Conservation (phyloP, 2,113 vertebrate species). For the Rhea americana region DNA sequence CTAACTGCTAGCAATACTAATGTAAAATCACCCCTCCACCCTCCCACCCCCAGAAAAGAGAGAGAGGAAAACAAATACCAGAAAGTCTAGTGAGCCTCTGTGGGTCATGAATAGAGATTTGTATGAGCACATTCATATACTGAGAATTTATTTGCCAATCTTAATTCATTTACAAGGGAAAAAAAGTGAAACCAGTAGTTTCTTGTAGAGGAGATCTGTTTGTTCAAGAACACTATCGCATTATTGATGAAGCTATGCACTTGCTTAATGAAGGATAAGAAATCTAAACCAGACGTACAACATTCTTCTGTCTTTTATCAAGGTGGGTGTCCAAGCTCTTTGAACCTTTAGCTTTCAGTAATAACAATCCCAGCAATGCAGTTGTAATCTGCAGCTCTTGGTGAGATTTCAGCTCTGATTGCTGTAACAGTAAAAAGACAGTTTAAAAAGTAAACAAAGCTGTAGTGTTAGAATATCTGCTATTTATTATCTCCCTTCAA, state of each 20-base stretch:
- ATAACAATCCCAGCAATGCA: background rate
- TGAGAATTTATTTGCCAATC: background rate
- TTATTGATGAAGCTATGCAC: background rate
- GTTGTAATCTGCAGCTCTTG: background rate
- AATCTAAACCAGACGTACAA: constrained; percentile 10
- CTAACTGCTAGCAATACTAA: background rate
- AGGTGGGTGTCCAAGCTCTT: background rate
- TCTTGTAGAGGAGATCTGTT: background rate
- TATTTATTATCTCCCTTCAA: background rate
- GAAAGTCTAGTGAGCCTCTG: background rate
- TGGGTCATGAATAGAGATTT: background rate
- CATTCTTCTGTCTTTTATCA: constrained; percentile 12
- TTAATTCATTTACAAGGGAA: background rate
- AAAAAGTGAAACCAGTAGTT: constrained; percentile 13
- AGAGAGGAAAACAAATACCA: background rate
- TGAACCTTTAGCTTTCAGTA: constrained; percentile 33
- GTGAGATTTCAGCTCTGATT: background rate
- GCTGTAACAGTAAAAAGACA: background rate
- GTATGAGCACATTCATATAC: background rate
- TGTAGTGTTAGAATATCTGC: background rate
- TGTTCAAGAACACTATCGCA: background rate
- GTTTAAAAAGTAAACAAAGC: background rate
- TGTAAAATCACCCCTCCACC: background rate
- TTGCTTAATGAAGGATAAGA: constrained; percentile 3
- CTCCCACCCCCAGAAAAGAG: background rate